Evolutionary conservation across 1,140 invertebrate genomes (phyloP).

Genomic region (Coptotermes formosanus): DNA sequence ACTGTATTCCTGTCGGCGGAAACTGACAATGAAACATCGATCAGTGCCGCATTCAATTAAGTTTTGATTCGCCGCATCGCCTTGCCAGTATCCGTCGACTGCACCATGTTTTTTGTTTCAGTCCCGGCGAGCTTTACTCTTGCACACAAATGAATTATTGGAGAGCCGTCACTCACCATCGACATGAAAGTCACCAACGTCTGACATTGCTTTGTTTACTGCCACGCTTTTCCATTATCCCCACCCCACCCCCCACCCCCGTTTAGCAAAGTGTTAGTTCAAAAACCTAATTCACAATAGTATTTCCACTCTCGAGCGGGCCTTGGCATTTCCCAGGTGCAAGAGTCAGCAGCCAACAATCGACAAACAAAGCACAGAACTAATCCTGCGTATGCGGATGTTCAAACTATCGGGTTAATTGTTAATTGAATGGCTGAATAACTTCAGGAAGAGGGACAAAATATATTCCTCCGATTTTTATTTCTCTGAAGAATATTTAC

Average conservation of each 20-base stretch:
- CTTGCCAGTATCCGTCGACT: background rate
- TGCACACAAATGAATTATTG: background rate
- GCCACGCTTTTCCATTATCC: background rate
- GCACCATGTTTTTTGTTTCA: background rate
- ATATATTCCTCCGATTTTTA: too few species aligned
- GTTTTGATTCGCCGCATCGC: background rate
- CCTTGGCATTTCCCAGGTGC: background rate
- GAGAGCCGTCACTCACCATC: background rate
- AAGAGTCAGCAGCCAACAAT: too few species aligned
- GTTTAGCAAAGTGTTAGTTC: constrained; percentile 5
- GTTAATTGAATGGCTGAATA: too few species aligned
- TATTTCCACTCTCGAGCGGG: background rate
- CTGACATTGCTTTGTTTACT: constrained; percentile 4
- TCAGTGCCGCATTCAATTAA: constrained; percentile 15
- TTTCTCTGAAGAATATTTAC: too few species aligned
- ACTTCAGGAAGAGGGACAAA: too few species aligned
- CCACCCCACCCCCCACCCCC: background rate
- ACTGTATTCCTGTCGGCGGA: background rate
- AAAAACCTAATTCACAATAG: background rate
- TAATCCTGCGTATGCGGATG: too few species aligned
- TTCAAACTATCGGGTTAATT: too few species aligned
- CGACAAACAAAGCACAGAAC: too few species aligned
- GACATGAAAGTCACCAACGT: background rate
- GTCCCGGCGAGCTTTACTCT: background rate
- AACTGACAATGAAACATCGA: background rate